Evolutionary conservation across 2,888 invertebrate genomes (phyloP), one percentile per base, ranked within the genome.

Genomic region (Drosophila limbata): DNA sequence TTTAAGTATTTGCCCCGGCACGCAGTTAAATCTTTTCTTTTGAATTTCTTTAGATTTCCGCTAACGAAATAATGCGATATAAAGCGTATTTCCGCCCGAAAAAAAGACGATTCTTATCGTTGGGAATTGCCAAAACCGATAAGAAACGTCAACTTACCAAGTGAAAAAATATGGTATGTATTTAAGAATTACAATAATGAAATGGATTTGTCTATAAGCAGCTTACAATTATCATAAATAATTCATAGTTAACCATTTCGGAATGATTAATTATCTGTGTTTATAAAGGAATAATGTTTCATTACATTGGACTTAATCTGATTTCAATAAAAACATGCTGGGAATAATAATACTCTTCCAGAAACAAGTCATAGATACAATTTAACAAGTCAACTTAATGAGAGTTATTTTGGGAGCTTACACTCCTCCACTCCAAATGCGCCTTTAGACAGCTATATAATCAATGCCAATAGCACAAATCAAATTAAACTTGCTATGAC

Each of bases 401-500:
- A 25, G 25, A 50, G 40, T 17, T 13, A 8, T 21, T 68, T 68
- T 60, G 1, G 37, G 37, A 56, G 59, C 11, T 75, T 70, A 60
- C 65, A 55, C 31, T 35, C 6, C 15, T 19, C 9, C 28, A 37
- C 15, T 19, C 9, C 28, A 37, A 11, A 3, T 19, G n/a, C 48
- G 33, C 15, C 10, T 28, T 13, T 10, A 28, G 10, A 4, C 37
- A 40, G 40, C 31, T 35, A 42, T 50, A 37, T 51, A 51, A 47
- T 44, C 45, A 35, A 55, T 67, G 44, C 33, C 45, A 70, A 63
- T 66, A 53, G 28, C 56, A 55, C 69, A 81, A 78, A 76, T 81
- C 76, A 65, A 79, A 82, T 82, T 69, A 72, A 79, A 79, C 52
- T 56, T 47, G 47, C 61, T 45, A 56, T 63, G 67, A 79, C 69